Base-by-base conservation (phyloP, 2,888 invertebrate species). In the Bruchidius siliquastri region DNA sequence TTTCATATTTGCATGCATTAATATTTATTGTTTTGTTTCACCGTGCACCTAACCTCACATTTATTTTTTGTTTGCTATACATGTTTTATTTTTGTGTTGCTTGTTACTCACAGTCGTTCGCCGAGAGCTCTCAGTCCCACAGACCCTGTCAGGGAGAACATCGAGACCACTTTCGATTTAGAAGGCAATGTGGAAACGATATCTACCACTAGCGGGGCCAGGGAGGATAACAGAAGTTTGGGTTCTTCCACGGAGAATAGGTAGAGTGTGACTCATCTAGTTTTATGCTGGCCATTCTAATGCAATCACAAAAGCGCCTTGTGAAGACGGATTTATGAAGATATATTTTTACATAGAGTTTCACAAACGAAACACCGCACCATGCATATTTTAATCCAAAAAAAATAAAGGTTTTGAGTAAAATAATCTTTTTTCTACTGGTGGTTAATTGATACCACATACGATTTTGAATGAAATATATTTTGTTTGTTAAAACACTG, bases 121-220 rank as follows among this genome's bases (percentile, higher is more conserved):
- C 86, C 87, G 72, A 82, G 86, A 74, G 85, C 86, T 72, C 82
- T 86, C 77, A 86, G 86, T 77, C 86, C 86, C n/a, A 83, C 83
- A 26, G 86, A 86, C 68, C 88, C 89, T 74, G 90, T 88, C 81
- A 91, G 92, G 81, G 93, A 93, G 85, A 93, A 92, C 87, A 93
- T 92, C 84, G 94, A 93, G 86, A 94, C 95, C 20, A 95, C 94
- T 49, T 96, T 95, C 87, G 97, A 96, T 86, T 90, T 96, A 81
- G 96, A 97, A 84, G 96, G 96, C 76, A 96, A 96, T 86, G 93
- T 96, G 77, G 96, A 97, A 86, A 96, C 97, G 3, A 93, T 96
- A 81, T 96, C 96, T 79, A 94, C 94, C 78, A 94, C 95, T 86
- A 94, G 94, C 86, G 91, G 92, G 73, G 92, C 93, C 82, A 91